phyloP scores from a whole-genome alignment of 2,113 vertebrate species.

The Tonatia bakeri region DNA sequence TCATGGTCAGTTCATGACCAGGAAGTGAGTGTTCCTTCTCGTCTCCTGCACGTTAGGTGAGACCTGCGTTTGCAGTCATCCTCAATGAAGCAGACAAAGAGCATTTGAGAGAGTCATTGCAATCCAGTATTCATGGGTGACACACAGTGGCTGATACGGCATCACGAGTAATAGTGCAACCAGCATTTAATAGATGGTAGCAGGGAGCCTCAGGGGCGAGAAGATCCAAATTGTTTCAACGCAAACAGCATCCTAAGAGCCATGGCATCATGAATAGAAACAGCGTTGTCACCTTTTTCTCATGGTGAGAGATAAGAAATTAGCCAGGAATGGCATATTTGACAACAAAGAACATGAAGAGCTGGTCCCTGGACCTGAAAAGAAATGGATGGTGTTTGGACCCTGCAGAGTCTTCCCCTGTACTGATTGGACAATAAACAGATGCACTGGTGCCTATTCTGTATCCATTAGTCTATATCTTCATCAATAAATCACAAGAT shows the following conservation, averaged over 20 bases:
- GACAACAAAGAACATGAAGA: not conserved
- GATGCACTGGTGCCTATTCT: not conserved
- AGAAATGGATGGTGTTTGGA: not conserved
- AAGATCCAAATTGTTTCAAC: not conserved
- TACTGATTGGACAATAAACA: not conserved
- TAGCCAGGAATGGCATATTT: not conserved
- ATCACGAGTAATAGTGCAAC: fast-evolving
- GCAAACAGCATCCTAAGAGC: not conserved
- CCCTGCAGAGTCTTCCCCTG: not conserved
- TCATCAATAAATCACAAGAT: not conserved
- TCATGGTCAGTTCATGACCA: not conserved
- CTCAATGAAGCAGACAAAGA: not conserved
- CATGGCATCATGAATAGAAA: not conserved
- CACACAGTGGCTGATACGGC: not conserved
- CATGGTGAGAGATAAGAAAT: not conserved
- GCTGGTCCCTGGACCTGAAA: not conserved
- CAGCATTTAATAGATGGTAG: not conserved
- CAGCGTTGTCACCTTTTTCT: not conserved
- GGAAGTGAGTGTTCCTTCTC: not conserved
- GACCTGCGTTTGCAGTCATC: too few species aligned
- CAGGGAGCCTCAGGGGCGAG: not conserved
- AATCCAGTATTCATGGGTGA: not conserved
- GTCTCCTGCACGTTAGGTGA: not conserved
- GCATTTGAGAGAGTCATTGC: not conserved
- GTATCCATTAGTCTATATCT: not conserved